These are phyloP conservation scores for Gymnocheta viridis DNA, from an alignment of 2,888 invertebrate species.

Conservation along the genomic window DNA sequence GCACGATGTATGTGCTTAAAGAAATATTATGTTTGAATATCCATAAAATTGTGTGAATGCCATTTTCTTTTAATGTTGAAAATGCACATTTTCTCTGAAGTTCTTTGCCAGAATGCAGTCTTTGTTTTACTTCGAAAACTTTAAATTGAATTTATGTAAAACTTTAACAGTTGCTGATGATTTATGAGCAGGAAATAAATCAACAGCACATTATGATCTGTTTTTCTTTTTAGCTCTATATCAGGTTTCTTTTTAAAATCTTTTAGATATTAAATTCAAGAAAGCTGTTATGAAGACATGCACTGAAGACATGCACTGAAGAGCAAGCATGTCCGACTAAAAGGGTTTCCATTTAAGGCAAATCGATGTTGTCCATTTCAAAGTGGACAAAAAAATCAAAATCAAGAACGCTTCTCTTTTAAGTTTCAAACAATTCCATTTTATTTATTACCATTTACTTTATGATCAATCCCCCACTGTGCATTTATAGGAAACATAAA, in stretches of 20 bases:
- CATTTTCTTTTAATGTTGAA: conserved; percentile 15
- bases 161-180: conserved; percentile 23
- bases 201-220: background rate
- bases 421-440: background rate
- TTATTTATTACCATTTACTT: background rate
- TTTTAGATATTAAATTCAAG: background rate
- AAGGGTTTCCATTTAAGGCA: no score
- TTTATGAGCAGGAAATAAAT: conserved; percentile 37
- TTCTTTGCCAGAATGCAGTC: conserved; percentile 13
- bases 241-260: background rate
- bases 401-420: background rate
- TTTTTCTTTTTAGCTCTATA: background rate
- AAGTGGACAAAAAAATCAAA: no score
- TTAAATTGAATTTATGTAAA: conserved; percentile 24
- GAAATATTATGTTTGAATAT: conserved; percentile 14
- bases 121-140: conserved; percentile 28
- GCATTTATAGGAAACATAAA: background rate
- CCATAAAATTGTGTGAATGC: conserved; percentile 25
- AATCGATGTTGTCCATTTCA: no score
- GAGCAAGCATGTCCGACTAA: no score
- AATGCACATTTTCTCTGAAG: conserved; percentile 25
- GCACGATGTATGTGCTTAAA: conserved; percentile 7
- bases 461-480: background rate
- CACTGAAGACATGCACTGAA: no score
- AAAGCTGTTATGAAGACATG: background rate